Conservation (phyloP, 1,140 invertebrate genomes). For the Tribolium castaneum region DNA sequence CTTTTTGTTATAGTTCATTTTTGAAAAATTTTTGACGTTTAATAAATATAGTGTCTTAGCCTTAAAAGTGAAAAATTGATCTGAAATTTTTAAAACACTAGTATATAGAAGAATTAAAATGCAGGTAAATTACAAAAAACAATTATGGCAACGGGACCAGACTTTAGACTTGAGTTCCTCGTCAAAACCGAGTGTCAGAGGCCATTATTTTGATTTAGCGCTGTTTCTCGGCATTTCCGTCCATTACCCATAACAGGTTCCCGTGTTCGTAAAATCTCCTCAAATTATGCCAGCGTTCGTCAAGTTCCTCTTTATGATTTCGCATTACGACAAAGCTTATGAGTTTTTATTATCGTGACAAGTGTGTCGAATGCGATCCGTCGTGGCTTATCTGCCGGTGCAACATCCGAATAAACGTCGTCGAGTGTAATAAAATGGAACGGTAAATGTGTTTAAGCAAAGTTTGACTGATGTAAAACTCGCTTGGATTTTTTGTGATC, state of each 20-base stretch:
- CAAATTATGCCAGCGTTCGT: not conserved
- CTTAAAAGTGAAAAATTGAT: too few relatives aligned
- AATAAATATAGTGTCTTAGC: too few relatives aligned
- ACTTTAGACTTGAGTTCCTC: too few relatives aligned
- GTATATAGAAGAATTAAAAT: too few relatives aligned
- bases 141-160: too few relatives aligned
- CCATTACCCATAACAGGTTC: not conserved
- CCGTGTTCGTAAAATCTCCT: not conserved
- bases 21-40: too few relatives aligned
- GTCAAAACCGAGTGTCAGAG: too few relatives aligned
- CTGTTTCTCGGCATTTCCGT: not conserved
- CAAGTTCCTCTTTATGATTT: not conserved
- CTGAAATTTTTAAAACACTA: too few relatives aligned
- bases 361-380: not conserved
- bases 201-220: not conserved
- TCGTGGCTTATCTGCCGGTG: not conserved
- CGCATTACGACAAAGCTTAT: not conserved
- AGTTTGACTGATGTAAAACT: not conserved
- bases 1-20: too few relatives aligned
- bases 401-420: not conserved
- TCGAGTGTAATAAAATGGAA: not conserved
- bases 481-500: not conserved
- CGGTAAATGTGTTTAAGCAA: not conserved
- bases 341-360: not conserved
- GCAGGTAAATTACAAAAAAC: too few relatives aligned